Base-by-base conservation (phyloP, 2,888 invertebrate species). In the Idaea biselata region DNA sequence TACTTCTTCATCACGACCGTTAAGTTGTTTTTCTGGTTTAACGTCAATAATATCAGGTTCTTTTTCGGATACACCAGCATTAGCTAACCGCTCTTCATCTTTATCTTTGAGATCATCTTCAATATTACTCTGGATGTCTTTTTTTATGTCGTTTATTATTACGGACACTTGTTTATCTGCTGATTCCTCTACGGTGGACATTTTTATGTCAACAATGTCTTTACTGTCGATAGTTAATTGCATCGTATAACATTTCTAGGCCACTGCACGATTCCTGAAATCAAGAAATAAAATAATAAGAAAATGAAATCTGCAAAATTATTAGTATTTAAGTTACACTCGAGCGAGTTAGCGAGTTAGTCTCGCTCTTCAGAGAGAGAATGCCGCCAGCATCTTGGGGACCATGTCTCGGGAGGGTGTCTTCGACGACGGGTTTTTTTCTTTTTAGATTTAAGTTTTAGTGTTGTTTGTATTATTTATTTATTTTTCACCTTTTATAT, bases 181-280 rank as follows among this genome's bases (percentile, higher is more conserved):
- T 3, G 18, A 17, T 4, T 82, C 83, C 58, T 83, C 79, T 25
- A 86, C 65, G 3, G 79, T 74, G 8, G 89, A 78, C 91, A 91
- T 92, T 68, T 83, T 86, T 73, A 85, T 77, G 63, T 79, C 80
- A 74, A 80, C 70, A 65, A 76, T 68, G 63, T 76, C 69, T 69
- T 88, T 86, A 76, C 80, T 73, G 65, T 85, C 82, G 69, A 86
- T 70, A 76, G 88, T 86, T 78, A 91, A 80, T 89, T 91, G 90
- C 91, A 92, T 91, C 80, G 82, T 90, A 78, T 80, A 78, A 73
- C 87, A 85, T 88, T 77, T 83, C 84, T 62, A 61, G 63, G 67
- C 73, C 71, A 72, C 69, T 62, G 67, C 75, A 64, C 60, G 56
- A 63, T 62, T 73, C 59, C 88, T 88, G 85, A 69, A 89, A 85